Evolutionary conservation across 2,113 vertebrate genomes (phyloP), one percentile per base, ranked within the genome.

Genomic region (Carassius auratus): DNA sequence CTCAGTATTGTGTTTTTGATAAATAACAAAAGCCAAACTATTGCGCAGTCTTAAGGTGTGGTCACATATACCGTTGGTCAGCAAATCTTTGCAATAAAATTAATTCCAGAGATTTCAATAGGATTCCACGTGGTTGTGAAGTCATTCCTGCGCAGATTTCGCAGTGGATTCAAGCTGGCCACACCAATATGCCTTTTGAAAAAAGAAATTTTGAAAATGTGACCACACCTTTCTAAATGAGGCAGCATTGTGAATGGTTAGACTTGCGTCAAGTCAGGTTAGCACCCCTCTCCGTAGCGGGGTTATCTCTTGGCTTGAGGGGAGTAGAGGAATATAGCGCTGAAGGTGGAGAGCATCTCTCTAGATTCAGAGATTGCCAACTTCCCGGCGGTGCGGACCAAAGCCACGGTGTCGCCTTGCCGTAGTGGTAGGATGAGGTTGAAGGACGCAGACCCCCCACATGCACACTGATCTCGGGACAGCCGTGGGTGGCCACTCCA

Each of bases 341-440:
- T 98, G 88, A 95, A 99, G 0, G 97, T 99, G 88, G 97, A 99
- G 66, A 97, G 96, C 91, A 98, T 95, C 90, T 99, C 98, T 0
- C 96, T 94, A 73, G 96, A 95, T 90, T 97, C 95, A 0, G 96
- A 96, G 81, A 96, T 93, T 50, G 97, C 97, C 87, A 99, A 88
- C 73, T 93, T 95, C 88, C 98, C 98, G 76, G 95, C 94, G 0
- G 96, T 99, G 86, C 96, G 93, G 0, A 98, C 94, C 0, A 99
- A 78, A 0, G 95, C 96, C 68, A 99, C 96, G 1, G 94, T 94
- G 0, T 99, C 97, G 38, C 97, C 97, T 19, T 94, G 95, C 89
- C 92, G 96, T 89, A 99, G 93, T n/a, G 96, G 95, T 69, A 99
- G 92, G n/a, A 99, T 93, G 1, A 98, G 93, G 89, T 96, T 95